phyloP scores from a whole-genome alignment of 1,140 invertebrate species.

The Popillia japonica region DNA sequence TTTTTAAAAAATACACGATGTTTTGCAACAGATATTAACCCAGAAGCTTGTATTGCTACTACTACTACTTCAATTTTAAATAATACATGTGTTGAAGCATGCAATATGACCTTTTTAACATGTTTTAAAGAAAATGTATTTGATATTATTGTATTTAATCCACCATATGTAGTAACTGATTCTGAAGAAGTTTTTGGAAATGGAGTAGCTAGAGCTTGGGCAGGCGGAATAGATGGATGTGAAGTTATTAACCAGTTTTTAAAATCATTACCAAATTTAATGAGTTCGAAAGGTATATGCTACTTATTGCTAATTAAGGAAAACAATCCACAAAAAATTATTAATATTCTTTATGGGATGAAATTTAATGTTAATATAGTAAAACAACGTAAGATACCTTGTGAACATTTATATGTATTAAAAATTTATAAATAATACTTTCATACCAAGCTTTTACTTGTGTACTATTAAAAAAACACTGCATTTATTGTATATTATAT shows the following conservation, averaged over 20 bases:
- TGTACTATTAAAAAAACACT: too few relatives aligned
- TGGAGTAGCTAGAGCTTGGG: slow-evolving; percentile 79
- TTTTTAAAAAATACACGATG: slow-evolving; percentile 69
- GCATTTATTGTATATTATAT: too few relatives aligned
- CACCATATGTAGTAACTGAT: slow-evolving; percentile 94
- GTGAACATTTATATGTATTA: slow-evolving; percentile 63
- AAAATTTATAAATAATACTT: slow-evolving; percentile 50
- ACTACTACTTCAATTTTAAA: slow-evolving; percentile 73
- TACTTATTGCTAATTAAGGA: slow-evolving; percentile 88
- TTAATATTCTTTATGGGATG: slow-evolving; percentile 66
- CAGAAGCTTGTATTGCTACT: slow-evolving; percentile 76
- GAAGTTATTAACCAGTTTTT: slow-evolving; percentile 83
- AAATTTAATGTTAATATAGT: slow-evolving; percentile 71
- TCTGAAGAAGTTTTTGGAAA: slow-evolving; percentile 70
- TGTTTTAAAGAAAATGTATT: slow-evolving; percentile 64
- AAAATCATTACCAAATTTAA: slow-evolving; percentile 69
- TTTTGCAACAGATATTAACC: slow-evolving; percentile 86
- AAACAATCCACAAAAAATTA: slow-evolving; percentile 82
- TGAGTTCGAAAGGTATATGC: slow-evolving; percentile 77
- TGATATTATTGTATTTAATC: slow-evolving; percentile 96
- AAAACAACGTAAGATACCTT: slow-evolving; percentile 69
- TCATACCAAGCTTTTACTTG: too few relatives aligned
- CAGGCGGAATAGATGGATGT: slow-evolving; percentile 82
- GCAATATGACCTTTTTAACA: slow-evolving; percentile 74
- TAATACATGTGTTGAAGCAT: slow-evolving; percentile 68